Conservation (phyloP, 2,113 vertebrate species). For the Sula dactylatra region DNA sequence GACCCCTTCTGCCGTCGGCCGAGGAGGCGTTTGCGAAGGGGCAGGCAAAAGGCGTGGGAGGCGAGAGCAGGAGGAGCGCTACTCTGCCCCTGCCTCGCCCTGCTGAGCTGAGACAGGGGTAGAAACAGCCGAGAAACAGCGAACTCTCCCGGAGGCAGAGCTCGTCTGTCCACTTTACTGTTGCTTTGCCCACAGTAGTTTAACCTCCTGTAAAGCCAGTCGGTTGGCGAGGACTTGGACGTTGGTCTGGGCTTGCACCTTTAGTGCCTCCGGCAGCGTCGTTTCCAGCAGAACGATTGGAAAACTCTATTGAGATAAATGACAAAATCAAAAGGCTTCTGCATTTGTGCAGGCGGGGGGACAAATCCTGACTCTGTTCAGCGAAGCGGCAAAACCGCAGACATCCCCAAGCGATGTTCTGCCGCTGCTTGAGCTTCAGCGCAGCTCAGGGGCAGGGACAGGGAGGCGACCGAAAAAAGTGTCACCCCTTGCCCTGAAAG, state of each 20-base stretch:
- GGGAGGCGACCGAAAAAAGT: background rate
- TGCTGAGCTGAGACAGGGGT: background rate
- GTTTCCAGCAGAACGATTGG: background rate
- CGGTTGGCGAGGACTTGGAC: background rate
- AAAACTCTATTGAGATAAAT: constrained; percentile 30
- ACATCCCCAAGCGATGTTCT: background rate
- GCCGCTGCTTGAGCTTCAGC: background rate
- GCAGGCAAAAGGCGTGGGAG: background rate
- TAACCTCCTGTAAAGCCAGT: constrained; percentile 18
- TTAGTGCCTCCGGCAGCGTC: background rate
- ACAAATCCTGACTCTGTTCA: background rate
- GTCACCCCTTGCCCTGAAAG: background rate
- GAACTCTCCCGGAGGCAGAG: background rate
- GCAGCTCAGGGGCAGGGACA: background rate
- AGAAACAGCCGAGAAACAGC: background rate
- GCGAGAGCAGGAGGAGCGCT: background rate
- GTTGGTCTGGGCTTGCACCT: background rate
- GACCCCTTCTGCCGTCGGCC: background rate
- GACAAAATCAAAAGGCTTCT: constrained; percentile 4
- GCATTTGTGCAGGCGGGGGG: background rate
- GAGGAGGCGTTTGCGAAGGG: background rate
- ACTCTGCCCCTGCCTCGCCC: background rate
- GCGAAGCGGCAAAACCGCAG: background rate
- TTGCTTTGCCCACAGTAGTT: background rate
- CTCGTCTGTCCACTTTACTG: background rate